A percentile compares a stretch with the other conserved stretches of the same genome.
These are phyloP conservation scores for Eilema griseolum DNA, from an alignment of 2,888 invertebrate species.

Conservation along the genomic window DNA sequence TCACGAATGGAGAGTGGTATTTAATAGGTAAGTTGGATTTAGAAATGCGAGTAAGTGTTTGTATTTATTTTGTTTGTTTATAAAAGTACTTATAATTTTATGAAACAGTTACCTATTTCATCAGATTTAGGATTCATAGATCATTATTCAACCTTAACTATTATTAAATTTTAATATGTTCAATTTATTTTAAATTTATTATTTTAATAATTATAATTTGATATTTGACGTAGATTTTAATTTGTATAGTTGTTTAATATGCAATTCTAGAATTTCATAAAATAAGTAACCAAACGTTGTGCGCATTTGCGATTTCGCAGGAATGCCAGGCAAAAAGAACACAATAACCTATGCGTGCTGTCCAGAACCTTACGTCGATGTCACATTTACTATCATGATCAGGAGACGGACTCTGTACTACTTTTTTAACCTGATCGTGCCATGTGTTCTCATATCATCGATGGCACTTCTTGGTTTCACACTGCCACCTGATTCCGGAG, in stretches of 20 bases:
- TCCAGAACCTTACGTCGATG: conserved; percentile 97
- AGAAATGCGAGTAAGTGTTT: not conserved
- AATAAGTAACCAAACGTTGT: not conserved
- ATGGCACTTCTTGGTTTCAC: conserved; percentile 99
- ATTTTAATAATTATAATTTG: not conserved
- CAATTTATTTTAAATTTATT: not conserved
- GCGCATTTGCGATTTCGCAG: conserved; percentile 78
- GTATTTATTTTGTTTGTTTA: not conserved
- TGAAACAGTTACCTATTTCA: not conserved
- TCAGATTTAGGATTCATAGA: not conserved
- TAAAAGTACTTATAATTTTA: not conserved
- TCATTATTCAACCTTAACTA: not conserved
- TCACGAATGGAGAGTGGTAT: conserved; percentile 99
- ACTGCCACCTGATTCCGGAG: conserved; percentile 98
- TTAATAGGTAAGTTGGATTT: conserved; percentile 93
- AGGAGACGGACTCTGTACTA: conserved; percentile 98
- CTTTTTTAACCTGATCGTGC: conserved; percentile 99
- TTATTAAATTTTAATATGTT: not conserved
- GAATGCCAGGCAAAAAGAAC: conserved; percentile 97
- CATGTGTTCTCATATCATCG: conserved; percentile 99
- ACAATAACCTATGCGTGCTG: conserved; percentile 97
- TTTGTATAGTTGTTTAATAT: not conserved
- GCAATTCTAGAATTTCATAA: not conserved
- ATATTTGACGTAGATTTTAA: not conserved
- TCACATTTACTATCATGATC: conserved; percentile 98